Conservation (phyloP, 2,888 invertebrate genomes). For the Limnephilus lunatus region DNA sequence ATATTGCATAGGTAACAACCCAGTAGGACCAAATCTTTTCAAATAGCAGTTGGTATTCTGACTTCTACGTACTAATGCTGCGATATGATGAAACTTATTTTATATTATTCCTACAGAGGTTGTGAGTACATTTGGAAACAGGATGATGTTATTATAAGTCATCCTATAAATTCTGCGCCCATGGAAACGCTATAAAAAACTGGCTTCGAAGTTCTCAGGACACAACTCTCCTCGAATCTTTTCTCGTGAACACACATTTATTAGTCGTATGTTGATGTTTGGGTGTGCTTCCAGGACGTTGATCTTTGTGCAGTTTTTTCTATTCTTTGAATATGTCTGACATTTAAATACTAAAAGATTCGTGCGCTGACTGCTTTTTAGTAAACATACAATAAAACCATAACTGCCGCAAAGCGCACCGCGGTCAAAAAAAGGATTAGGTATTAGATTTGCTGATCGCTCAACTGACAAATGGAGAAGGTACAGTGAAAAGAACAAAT, state of each 20-base stretch:
- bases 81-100: not conserved
- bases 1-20: not conserved
- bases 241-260: not conserved
- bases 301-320: conserved; percentile 2
- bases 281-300: not conserved
- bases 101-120: not conserved
- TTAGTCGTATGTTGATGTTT: not conserved
- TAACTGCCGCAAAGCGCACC: not conserved
- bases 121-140: not conserved
- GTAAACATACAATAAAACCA: not conserved
- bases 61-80: not conserved
- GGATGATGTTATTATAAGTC: not conserved
- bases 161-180: not conserved
- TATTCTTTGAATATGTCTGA: not conserved
- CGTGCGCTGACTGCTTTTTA: not conserved
- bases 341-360: not conserved
- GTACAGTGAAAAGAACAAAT: not conserved
- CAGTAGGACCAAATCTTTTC: not conserved
- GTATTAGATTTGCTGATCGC: not conserved
- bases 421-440: not conserved
- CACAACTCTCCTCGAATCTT: not conserved
- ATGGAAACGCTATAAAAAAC: not conserved
- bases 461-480: not conserved
- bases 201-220: not conserved
- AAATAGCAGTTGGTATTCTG: not conserved